Conservation (phyloP, 2,797 vertebrate species). For the Crotalus adamanteus region DNA sequence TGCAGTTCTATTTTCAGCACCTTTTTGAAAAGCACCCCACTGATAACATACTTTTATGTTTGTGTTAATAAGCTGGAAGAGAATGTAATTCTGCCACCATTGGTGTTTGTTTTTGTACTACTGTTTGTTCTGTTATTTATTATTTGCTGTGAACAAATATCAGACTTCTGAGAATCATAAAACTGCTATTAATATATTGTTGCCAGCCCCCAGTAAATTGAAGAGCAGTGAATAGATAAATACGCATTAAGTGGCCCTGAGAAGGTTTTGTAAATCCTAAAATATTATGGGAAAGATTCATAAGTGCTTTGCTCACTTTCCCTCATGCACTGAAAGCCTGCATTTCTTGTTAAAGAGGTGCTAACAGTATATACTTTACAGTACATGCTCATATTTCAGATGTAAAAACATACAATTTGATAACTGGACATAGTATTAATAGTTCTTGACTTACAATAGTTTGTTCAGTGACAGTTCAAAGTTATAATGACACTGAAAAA, state of each 20-base stretch:
- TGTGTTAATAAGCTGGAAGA: not conserved
- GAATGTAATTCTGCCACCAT: not conserved
- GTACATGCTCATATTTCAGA: not conserved
- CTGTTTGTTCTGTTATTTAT: not conserved
- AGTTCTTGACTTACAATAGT: not conserved
- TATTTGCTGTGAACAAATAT: not conserved
- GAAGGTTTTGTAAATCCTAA: not conserved
- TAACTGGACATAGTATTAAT: not conserved
- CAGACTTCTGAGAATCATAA: not conserved
- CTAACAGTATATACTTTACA: not conserved
- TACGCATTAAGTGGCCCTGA: not conserved
- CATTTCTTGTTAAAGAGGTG: not conserved
- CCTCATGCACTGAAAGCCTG: not conserved
- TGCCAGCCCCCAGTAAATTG: not conserved
- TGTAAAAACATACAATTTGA: not conserved
- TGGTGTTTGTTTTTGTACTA: not conserved
- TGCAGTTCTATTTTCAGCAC: not conserved
- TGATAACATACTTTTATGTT: not conserved
- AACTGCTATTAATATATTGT: not conserved
- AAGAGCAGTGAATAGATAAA: not conserved
- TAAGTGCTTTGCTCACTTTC: not conserved
- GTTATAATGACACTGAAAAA: not conserved
- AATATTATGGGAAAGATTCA: not conserved
- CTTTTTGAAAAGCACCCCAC: not conserved
- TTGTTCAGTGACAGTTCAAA: not conserved